phyloP scores from a whole-genome alignment of 2,797 vertebrate species.

The Melanotaenia parkinsoni region DNA sequence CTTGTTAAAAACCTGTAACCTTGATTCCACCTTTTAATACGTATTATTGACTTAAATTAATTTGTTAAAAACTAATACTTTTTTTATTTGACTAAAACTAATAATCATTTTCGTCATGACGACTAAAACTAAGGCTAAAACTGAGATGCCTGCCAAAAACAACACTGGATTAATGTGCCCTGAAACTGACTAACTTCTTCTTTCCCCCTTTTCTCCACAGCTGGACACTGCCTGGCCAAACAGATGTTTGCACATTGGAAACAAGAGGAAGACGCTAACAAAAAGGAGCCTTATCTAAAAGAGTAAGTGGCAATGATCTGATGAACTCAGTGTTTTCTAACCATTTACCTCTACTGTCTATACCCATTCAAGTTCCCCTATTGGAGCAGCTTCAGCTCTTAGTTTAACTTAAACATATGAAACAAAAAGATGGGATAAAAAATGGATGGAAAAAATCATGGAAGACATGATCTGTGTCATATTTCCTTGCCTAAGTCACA shows the following conservation, averaged over 20 bases:
- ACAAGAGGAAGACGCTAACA: constrained; percentile 49
- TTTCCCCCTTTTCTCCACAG: constrained; percentile 49
- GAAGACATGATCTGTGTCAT: not conserved
- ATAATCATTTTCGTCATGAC: no score
- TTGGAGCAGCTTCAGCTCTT: not conserved
- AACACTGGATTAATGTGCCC: not conserved
- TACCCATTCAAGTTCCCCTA: not conserved
- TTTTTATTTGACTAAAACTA: no score
- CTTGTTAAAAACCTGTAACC: no score
- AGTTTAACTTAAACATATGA: not conserved
- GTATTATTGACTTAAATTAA: no score
- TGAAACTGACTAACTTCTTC: not conserved
- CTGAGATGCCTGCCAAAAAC: no score
- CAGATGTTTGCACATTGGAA: constrained; percentile 76
- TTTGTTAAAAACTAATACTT: no score
- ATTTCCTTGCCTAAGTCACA: not conserved
- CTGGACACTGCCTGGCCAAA: constrained; percentile 74
- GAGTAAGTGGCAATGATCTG: constrained; percentile 73
- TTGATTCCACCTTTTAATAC: no score
- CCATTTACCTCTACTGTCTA: not conserved
- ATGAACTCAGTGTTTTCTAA: constrained; percentile 1
- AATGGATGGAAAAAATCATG: not conserved
- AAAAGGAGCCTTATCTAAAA: constrained; percentile 60
- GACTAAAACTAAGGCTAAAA: no score
- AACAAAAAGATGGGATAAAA: not conserved